Base-by-base conservation (phyloP, 2,888 invertebrate genomes). In the Drosophila pseudotalamancana region DNA sequence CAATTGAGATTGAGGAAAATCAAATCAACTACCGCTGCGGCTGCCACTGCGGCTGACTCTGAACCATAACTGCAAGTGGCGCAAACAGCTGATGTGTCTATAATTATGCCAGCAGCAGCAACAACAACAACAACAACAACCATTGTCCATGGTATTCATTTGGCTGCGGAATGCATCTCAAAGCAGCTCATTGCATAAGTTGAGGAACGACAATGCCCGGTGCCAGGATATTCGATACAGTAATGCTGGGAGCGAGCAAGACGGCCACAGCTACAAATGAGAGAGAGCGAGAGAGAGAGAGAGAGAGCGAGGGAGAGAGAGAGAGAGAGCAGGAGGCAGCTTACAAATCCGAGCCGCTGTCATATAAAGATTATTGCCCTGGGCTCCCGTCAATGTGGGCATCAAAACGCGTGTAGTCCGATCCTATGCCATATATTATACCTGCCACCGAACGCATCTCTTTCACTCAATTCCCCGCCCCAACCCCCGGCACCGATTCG, bases 21-120 rank as follows among this genome's bases (percentile, higher is more conserved):
- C 73, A 74, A 78, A 81, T 66, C 72, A 75, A 71, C 53, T 42
- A 39, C 49, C 27, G 50, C 40, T 40, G 39, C 14, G 12, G 9
- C 29, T 55, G 42, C 53, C 35, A 53, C n/a, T 42, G 49, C 51
- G 23, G 43, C 53, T 32, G 46, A 27, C 37, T 59, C 42, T 56
- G 50, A 68, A 35, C 53, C 39, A 40, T 49, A 53, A 25, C 59
- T 37, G 67, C 53, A 72, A 64, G 75, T 69, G 65, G 78, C 72
- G 59, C 74, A 82, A 81, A 87, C 86, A 86, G 78, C 86, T 86
- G 84, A 88, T 86, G 76, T 83, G 67, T 65, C 71, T 86, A 72
- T 86, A 86, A 86, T 86, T 86, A 88, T 70, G 66, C 48, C 68
- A 66, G 61, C 55, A 67, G 42, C 51, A 51, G 39, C 54, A 5